Conservation (phyloP, 2,888 invertebrate species). For the Pelosia muscerda region DNA sequence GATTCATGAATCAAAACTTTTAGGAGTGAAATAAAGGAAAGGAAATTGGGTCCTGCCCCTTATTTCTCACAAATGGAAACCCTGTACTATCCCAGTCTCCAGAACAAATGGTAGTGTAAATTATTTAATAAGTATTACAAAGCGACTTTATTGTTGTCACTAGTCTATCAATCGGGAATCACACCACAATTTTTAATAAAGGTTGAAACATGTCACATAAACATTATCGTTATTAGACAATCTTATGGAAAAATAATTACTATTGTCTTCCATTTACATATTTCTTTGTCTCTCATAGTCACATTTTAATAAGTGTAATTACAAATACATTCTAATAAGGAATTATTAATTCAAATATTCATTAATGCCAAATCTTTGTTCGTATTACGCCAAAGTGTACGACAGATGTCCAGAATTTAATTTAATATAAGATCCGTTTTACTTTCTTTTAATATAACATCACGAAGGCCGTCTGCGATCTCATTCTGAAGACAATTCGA, state of each 20-base stretch:
- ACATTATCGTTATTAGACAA: not conserved
- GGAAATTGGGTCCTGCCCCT: too few species aligned
- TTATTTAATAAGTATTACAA: too few species aligned
- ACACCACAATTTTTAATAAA: too few species aligned
- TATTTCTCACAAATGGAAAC: too few species aligned
- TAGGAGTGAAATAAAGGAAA: too few species aligned
- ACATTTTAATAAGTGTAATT: constrained; percentile 43
- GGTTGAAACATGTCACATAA: too few species aligned
- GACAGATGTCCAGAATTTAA: constrained; percentile 83
- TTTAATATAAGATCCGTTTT: constrained; percentile 75
- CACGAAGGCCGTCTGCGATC: constrained; percentile 59
- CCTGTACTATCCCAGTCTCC: too few species aligned
- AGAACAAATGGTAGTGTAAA: too few species aligned
- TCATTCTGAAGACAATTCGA: constrained; percentile 66
- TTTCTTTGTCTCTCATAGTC: constrained; percentile 12
- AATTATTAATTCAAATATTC: constrained; percentile 74
- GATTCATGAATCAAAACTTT: too few species aligned
- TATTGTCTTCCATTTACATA: not conserved
- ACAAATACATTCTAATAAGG: constrained; percentile 55
- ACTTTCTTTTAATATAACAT: constrained; percentile 79
- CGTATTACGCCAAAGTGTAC: constrained; percentile 69
- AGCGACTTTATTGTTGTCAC: too few species aligned
- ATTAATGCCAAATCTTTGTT: constrained; percentile 73
- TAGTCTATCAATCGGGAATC: too few species aligned
- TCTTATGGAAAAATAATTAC: not conserved